A percentile compares a stretch with the other conserved stretches of the same genome.
Evolutionary conservation across 2,888 invertebrate species (phyloP).

Genomic region (Cheilosia vulpina): DNA sequence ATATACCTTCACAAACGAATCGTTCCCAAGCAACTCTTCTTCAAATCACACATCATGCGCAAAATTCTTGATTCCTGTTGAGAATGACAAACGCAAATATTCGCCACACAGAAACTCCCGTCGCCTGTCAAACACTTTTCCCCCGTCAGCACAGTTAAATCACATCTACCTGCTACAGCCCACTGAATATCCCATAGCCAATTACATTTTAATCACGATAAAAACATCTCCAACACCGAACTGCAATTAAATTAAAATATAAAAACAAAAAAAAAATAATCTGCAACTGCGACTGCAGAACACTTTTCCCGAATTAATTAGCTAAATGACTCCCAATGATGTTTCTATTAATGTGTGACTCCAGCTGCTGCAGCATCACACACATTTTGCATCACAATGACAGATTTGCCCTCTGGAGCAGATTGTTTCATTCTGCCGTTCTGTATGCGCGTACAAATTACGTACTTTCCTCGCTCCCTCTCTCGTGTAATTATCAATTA

Average conservation of each 20-base stretch:
- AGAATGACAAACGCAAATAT: too few species aligned
- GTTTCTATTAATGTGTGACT: constrained; percentile 61
- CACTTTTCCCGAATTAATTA: constrained; percentile 65
- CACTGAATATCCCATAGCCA: constrained; percentile 47
- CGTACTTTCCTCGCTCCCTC: constrained; percentile 43
- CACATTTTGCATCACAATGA: constrained; percentile 58
- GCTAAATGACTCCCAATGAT: constrained; percentile 74
- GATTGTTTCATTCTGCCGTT: constrained; percentile 65
- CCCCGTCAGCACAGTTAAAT: not conserved
- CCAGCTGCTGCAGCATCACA: constrained; percentile 22
- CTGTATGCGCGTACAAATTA: constrained; percentile 45
- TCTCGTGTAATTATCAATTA: constrained; percentile 71
- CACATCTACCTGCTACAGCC: not conserved
- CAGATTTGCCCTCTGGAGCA: constrained; percentile 62
- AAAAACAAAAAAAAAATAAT: constrained; percentile 23
- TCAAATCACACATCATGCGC: too few species aligned
- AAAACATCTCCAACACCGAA: constrained; percentile 36
- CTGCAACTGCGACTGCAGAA: constrained; percentile 45
- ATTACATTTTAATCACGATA: constrained; percentile 63
- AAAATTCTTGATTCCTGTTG: too few species aligned
- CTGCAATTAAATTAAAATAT: constrained; percentile 52
- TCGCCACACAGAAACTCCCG: too few species aligned
- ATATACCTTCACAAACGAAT: too few species aligned
- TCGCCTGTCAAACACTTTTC: too few species aligned
- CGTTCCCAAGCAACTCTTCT: too few species aligned